Conservation (phyloP, 2,113 vertebrate genomes). For the Peromyscus californicus region DNA sequence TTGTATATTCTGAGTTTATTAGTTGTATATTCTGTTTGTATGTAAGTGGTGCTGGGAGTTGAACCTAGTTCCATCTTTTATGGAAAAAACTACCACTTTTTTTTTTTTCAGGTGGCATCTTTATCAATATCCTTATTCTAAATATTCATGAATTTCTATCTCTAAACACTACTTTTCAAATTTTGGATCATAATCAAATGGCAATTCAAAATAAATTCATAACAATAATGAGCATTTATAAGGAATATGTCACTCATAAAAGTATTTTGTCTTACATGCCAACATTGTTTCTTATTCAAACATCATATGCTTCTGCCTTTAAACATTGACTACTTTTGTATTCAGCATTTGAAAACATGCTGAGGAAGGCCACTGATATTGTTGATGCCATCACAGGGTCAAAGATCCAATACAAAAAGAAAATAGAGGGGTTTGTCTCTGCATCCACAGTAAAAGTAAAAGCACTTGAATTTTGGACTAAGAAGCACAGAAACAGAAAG, state of each 20-base stretch:
- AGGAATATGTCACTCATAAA: not conserved
- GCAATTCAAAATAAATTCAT: constrained; percentile 22
- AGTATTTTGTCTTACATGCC: not conserved
- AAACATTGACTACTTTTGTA: constrained; percentile 42
- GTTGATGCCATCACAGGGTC: not conserved
- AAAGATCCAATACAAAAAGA: not conserved
- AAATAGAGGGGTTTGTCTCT: not conserved
- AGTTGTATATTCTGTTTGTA: not conserved
- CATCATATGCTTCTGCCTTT: not conserved
- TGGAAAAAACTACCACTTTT: not conserved
- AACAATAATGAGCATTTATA: not conserved
- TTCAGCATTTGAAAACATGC: not conserved
- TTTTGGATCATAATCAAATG: not conserved
- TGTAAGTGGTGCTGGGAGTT: not conserved
- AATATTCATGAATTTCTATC: not conserved
- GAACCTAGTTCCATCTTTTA: not conserved
- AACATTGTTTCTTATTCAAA: not conserved
- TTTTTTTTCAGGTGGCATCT: not conserved
- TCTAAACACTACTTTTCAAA: constrained; percentile 8
- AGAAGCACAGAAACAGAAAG: constrained; percentile 41
- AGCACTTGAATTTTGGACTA: constrained; percentile 33
- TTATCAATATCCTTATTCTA: constrained; percentile 6
- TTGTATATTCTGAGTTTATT: not conserved
- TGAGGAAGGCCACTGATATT: constrained; percentile 10
- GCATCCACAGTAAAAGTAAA: constrained; percentile 37